Conservation (phyloP, 2,888 invertebrate genomes). For the Pantelozetes paolii region DNA sequence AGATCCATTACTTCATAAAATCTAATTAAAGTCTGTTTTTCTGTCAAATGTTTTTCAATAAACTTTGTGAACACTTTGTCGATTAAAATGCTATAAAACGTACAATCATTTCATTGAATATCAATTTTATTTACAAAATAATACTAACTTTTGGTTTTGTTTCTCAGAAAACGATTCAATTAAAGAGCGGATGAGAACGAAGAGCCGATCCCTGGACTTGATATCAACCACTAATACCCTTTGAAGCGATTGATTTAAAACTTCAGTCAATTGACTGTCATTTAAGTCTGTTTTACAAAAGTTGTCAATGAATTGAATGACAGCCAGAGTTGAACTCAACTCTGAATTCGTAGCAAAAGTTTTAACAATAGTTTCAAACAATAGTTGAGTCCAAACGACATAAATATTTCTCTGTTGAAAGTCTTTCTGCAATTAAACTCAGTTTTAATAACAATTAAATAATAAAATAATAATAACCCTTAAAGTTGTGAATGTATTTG, state of each 20-base stretch:
- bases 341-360: not conserved
- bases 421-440: not conserved
- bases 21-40: not conserved
- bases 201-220: not conserved
- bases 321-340: not conserved
- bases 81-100: not conserved
- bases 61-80: not conserved
- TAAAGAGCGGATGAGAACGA: not conserved
- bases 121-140: not conserved
- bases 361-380: not conserved
- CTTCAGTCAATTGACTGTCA: not conserved
- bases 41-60: conserved; percentile 7
- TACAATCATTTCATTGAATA: not conserved
- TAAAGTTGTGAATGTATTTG: not conserved
- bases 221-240: not conserved
- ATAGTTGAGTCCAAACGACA: not conserved
- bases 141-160: not conserved
- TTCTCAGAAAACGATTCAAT: not conserved
- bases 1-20: not conserved
- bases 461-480: not conserved
- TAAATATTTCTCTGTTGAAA: conserved; percentile 6
- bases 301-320: not conserved
- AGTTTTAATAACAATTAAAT: not conserved
- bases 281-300: not conserved
- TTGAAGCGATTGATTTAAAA: not conserved